phyloP scores from a whole-genome alignment of 1,140 invertebrate species.

The Drosophila jambulina region DNA sequence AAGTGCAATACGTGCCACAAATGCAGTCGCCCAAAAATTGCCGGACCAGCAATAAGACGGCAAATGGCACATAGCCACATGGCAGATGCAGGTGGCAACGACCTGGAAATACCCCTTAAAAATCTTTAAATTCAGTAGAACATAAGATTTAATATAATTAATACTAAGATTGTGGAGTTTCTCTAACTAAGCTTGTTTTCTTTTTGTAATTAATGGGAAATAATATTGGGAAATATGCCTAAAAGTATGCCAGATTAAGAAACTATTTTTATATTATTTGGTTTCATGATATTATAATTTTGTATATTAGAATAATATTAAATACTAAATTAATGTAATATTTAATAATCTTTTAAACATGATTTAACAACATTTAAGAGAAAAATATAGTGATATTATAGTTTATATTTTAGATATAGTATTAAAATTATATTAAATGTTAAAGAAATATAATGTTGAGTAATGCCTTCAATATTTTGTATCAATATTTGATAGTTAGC shows the following conservation, averaged over 20 bases:
- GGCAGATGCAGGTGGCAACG: background rate
- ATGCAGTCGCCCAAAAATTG: conserved; percentile 16
- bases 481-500: too few species aligned
- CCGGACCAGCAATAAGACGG: conserved; percentile 15
- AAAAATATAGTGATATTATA: too few species aligned
- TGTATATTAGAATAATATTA: too few species aligned
- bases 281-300: background rate
- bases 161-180: too few species aligned
- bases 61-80: conserved; percentile 5
- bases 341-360: background rate
- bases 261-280: background rate
- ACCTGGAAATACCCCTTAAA: background rate
- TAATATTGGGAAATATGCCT: background rate
- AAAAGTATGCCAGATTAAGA: background rate
- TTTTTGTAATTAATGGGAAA: background rate
- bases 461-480: too few species aligned
- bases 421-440: background rate
- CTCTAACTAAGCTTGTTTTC: background rate
- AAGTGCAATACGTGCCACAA: conserved; percentile 67
- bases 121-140: background rate
- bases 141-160: background rate
- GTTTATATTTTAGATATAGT: background rate
- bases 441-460: too few species aligned
- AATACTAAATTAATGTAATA: background rate
- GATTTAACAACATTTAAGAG: accelerated